Percentiles rank a stretch among this genome's conserved stretches.
phyloP scores from a whole-genome alignment of 2,888 invertebrate genomes.

The Heliconius aoede region DNA sequence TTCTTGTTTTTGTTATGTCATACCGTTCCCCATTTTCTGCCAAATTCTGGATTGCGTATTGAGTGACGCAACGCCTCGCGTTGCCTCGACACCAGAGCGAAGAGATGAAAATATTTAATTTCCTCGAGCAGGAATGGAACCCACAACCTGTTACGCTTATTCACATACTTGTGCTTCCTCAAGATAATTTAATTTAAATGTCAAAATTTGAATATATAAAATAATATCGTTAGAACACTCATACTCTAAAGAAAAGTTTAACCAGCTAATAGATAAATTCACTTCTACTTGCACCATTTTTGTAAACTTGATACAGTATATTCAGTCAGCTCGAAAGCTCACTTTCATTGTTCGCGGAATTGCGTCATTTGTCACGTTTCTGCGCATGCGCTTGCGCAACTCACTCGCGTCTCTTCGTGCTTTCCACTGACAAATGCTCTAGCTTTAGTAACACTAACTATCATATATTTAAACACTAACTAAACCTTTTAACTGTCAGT shows the following conservation, averaged over 20 bases:
- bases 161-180: too few species aligned
- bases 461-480: slow-evolving; percentile 31
- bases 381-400: slow-evolving; percentile 66
- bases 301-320: slow-evolving; percentile 49
- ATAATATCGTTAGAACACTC: background rate
- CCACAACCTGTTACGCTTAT: too few species aligned
- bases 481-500: slow-evolving; percentile 32
- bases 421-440: slow-evolving; percentile 64
- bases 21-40: too few species aligned
- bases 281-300: slow-evolving; percentile 29
- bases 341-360: slow-evolving; percentile 71
- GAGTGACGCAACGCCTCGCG: too few species aligned
- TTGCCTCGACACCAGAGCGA: too few species aligned
- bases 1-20: too few species aligned
- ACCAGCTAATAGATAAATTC: background rate
- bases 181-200: background rate
- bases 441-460: slow-evolving; percentile 33
- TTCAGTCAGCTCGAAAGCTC: slow-evolving; percentile 56
- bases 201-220: background rate
- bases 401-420: slow-evolving; percentile 64
- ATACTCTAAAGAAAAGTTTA: background rate
- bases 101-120: too few species aligned
- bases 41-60: too few species aligned
- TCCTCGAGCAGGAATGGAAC: too few species aligned
- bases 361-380: slow-evolving; percentile 76